These are phyloP conservation scores for Vulpes ferrilata DNA, from an alignment of 2,113 vertebrate species.

Conservation along the genomic window DNA sequence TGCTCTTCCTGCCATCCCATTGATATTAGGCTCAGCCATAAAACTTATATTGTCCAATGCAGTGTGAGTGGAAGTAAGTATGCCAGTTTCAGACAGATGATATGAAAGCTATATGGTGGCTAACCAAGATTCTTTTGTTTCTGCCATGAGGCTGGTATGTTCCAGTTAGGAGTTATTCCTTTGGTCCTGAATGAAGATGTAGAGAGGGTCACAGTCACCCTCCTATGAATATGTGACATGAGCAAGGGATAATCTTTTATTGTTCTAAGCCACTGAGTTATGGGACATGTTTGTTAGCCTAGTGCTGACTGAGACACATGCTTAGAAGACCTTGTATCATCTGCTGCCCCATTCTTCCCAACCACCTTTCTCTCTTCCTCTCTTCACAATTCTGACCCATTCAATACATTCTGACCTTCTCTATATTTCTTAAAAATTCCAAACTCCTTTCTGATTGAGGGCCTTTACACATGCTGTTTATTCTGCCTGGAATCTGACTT, in stretches of 20 bases:
- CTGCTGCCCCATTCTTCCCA: neutral
- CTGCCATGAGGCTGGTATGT: neutral
- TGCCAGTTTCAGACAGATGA: neutral
- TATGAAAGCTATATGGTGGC: neutral
- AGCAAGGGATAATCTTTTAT: neutral
- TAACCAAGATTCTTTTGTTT: neutral
- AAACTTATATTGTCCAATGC: neutral
- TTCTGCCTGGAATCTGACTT: neutral
- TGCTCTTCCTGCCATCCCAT: neutral
- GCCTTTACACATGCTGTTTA: neutral
- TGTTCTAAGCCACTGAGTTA: neutral
- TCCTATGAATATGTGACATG: neutral
- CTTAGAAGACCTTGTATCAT: neutral
- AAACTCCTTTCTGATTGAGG: neutral
- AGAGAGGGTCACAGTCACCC: neutral
- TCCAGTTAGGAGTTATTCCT: neutral
- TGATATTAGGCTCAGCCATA: neutral
- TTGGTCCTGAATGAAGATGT: neutral
- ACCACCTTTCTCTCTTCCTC: neutral
- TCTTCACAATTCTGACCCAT: neutral
- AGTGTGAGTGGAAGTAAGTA: neutral
- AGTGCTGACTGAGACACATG: neutral
- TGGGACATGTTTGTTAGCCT: neutral
- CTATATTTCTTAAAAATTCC: neutral
- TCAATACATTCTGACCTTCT: neutral